Evolutionary conservation across 2,113 vertebrate genomes (phyloP).

Genomic region (Cheirogaleus medius): DNA sequence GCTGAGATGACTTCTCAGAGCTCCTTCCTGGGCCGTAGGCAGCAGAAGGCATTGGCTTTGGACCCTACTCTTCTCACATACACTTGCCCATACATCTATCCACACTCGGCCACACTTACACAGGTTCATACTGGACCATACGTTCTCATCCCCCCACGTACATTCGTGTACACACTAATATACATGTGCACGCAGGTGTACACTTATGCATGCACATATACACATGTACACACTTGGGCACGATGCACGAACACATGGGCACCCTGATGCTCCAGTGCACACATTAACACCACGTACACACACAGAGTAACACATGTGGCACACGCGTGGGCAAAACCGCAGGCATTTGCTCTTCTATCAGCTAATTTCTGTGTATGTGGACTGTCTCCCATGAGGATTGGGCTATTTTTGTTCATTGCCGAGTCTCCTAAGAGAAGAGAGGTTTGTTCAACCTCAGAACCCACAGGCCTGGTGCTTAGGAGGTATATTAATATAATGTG

Average conservation of each 20-base stretch:
- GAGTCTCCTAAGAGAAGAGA: background rate
- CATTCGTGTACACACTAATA: background rate
- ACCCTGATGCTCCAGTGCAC: background rate
- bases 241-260: background rate
- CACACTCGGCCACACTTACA: background rate
- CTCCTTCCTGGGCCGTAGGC: background rate
- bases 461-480: background rate
- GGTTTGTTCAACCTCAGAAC: background rate
- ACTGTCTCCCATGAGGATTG: background rate
- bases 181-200: background rate
- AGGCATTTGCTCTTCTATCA: background rate
- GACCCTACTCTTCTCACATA: background rate
- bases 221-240: background rate
- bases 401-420: background rate
- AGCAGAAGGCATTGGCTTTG: background rate
- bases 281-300: background rate
- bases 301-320: background rate
- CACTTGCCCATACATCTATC: background rate
- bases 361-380: background rate
- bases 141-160: background rate
- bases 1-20: background rate
- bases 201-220: background rate
- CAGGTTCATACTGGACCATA: background rate
- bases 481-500: background rate
- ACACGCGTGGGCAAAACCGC: background rate